phyloP scores from a whole-genome alignment of 92 coral and sea anemone species.

The Anthopleura xanthogrammica region DNA sequence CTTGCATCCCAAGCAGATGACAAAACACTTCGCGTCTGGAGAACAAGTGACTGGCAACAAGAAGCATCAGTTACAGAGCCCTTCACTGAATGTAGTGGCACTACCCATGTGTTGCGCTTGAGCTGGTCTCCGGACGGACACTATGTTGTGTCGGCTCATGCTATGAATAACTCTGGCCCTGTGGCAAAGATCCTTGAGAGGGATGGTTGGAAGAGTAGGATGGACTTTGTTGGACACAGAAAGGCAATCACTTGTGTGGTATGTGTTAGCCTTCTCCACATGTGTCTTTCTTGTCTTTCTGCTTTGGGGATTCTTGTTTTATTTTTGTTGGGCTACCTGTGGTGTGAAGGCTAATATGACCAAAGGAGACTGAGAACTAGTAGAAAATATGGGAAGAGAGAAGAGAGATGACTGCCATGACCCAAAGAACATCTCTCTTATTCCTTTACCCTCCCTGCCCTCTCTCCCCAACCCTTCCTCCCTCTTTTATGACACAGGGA shows the following conservation, averaged over 20 bases:
- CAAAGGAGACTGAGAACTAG: too few species aligned
- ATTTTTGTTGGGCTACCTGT: too few species aligned
- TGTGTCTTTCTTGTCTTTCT: not conserved
- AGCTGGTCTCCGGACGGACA: slow-evolving; percentile 99
- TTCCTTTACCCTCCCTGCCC: too few species aligned
- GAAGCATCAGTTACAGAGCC: slow-evolving; percentile 85
- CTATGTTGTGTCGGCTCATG: slow-evolving; percentile 97
- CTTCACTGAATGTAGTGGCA: slow-evolving; percentile 92
- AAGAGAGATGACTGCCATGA: too few species aligned
- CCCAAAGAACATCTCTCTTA: too few species aligned
- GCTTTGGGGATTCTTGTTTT: not conserved
- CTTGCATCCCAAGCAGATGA: slow-evolving; percentile 96
- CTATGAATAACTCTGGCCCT: slow-evolving; percentile 97
- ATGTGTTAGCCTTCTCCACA: not conserved
- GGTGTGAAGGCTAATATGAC: not conserved
- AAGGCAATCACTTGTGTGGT: slow-evolving; percentile 97
- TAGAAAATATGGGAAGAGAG: too few species aligned
- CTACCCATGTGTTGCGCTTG: slow-evolving; percentile 87
- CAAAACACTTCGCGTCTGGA: slow-evolving; percentile 83
- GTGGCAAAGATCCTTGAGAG: slow-evolving; percentile 97
- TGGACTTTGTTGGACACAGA: slow-evolving; percentile 98
- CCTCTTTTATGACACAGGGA: too few species aligned
- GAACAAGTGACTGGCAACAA: slow-evolving; percentile 96
- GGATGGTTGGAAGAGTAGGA: slow-evolving; percentile 96
- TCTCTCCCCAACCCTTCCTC: too few species aligned